Evolutionary conservation across 1,140 invertebrate genomes (phyloP).

Genomic region (Acyrthosiphon pisum): DNA sequence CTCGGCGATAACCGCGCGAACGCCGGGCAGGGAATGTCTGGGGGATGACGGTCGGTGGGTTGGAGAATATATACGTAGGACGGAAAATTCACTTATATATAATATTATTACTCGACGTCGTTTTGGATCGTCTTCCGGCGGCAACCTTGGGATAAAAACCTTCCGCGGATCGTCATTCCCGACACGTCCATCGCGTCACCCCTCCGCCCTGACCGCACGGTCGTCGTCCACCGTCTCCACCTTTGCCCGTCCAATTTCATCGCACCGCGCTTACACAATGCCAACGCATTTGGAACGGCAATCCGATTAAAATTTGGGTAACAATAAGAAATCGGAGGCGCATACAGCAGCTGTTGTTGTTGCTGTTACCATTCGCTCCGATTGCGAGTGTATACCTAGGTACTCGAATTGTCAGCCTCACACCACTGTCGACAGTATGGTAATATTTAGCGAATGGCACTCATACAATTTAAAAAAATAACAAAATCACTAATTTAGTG

Average conservation of each 20-base stretch:
- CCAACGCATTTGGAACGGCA: neutral
- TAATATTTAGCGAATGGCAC: too few relatives aligned
- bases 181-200: neutral
- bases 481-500: too few relatives aligned
- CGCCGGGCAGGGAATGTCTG: neutral
- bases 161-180: neutral
- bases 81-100: constrained; percentile 25
- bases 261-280: neutral
- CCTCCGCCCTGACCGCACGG: neutral
- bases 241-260: neutral
- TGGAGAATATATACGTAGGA: neutral
- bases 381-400: too few relatives aligned
- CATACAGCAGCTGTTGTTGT: neutral
- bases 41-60: too few relatives aligned
- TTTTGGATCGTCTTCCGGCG: neutral
- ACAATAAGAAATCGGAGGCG: neutral
- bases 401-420: too few relatives aligned
- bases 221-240: neutral
- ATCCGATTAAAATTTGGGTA: neutral
- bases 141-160: constrained; percentile 15
- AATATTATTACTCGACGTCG: neutral
- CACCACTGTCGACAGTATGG: too few relatives aligned
- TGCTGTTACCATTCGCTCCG: too few relatives aligned
- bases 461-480: too few relatives aligned
- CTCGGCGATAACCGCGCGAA: neutral